Evolutionary conservation across 2,888 invertebrate species (phyloP), one percentile per base, ranked within the genome.

Genomic region (Phengaris alcon): DNA sequence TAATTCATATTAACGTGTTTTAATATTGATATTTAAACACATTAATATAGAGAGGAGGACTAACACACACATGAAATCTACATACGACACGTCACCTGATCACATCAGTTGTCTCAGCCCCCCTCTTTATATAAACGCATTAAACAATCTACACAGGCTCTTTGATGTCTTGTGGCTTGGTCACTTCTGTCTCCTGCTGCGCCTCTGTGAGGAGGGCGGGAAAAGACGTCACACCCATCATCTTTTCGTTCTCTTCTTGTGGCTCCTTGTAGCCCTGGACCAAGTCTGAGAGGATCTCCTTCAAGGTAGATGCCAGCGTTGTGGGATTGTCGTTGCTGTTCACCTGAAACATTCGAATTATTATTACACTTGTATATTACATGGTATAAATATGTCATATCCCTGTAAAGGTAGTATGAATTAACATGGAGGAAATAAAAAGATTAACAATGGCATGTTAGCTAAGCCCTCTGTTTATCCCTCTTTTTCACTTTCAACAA

Each of bases 261-360:
- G 54, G 7, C 57, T 70, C 70, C 22, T 84, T 86, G 77, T 86
- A 83, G 44, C 82, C 85, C 80, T 88, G 88, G 74, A 91, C 85
- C 51, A 89, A 91, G 77, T 93, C 91, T 48, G 91, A 90, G 68
- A 93, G 84, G 59, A 92, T 90, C 77, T 91, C 91, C 77, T 88
- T 90, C 3, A 93, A 86, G 4, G 90, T 87, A 0, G 88, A 84
- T 22, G 93, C 91, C 75, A 93, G 78, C 0, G 86, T 88, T 79
- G 86, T 90, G 0, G 91, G 92, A 76, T 91, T 92, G 0, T 89
- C 90, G 44, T 86, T 87, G 80, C 91, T 92, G 81, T 93, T 89
- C 82, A 93, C 74, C 93, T 93, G 80, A 76, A 46, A 75, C 9
- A 48, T 2, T 4, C n/a, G 3, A 15, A 48, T 48, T 48, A 7